phyloP scores from a whole-genome alignment of 2,797 vertebrate genomes.

The Passerculus sandwichensis region DNA sequence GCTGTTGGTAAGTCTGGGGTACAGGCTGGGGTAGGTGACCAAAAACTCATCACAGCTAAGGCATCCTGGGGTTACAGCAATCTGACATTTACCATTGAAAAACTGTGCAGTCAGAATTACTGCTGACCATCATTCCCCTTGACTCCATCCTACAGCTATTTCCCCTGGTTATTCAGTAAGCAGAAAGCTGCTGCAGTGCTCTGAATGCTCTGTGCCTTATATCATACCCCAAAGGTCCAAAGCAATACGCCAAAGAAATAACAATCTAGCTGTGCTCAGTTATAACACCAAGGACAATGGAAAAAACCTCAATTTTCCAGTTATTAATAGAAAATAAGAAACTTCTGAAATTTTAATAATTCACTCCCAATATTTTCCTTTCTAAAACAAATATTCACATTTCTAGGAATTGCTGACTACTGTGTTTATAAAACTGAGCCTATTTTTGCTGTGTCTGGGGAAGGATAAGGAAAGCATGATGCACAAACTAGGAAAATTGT shows the following conservation, averaged over 20 bases:
- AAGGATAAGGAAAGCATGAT: slow-evolving; percentile 66
- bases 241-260: slow-evolving; percentile 36
- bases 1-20: background rate
- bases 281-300: background rate
- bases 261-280: slow-evolving; percentile 16
- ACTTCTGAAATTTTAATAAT: slow-evolving; percentile 33
- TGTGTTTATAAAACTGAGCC: slow-evolving; percentile 9
- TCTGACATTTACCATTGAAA: background rate
- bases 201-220: slow-evolving; percentile 34
- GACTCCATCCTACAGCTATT: slow-evolving; percentile 15
- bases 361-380: slow-evolving; percentile 31
- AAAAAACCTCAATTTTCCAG: slow-evolving; percentile 12
- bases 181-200: background rate
- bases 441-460: slow-evolving; percentile 53
- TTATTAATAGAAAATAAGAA: slow-evolving; percentile 37
- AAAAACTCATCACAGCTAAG: background rate
- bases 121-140: background rate
- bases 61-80: background rate
- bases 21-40: background rate
- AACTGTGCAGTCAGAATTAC: slow-evolving; percentile 12
- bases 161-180: slow-evolving; percentile 31
- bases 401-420: slow-evolving; percentile 68
- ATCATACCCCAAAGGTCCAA: slow-evolving; percentile 50
- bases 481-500: slow-evolving; percentile 49
- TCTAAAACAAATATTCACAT: slow-evolving; percentile 55